These are phyloP conservation scores for Brachyhypopomus occidentalis DNA, from an alignment of 2,113 vertebrate genomes.

Conservation along the genomic window DNA sequence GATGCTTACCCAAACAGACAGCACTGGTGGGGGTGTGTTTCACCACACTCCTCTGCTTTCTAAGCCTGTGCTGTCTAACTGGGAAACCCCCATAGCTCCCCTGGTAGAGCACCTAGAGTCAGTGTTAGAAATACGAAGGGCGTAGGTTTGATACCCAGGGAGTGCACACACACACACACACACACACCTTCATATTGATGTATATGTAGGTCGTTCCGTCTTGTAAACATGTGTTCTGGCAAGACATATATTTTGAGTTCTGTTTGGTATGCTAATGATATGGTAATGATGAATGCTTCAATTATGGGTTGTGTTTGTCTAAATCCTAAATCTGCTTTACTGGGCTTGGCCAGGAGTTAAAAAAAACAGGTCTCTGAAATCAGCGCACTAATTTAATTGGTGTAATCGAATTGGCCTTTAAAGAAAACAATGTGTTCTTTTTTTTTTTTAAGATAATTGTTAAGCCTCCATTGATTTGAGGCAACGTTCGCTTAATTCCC, in stretches of 20 bases:
- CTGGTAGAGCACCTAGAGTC: too few relatives aligned
- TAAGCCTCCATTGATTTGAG: conserved; percentile 61
- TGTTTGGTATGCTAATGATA: not conserved
- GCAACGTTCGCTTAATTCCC: conserved; percentile 59
- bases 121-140: too few relatives aligned
- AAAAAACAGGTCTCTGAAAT: not conserved
- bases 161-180: too few relatives aligned
- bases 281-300: not conserved
- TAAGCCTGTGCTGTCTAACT: not conserved
- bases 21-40: not conserved
- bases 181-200: too few relatives aligned
- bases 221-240: not conserved
- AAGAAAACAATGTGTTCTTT: conserved; percentile 31
- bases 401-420: conserved; percentile 66
- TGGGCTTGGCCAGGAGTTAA: not conserved
- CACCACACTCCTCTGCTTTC: not conserved
- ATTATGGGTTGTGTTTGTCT: not conserved
- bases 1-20: not conserved
- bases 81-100: not conserved
- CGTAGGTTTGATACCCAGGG: too few relatives aligned
- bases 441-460: conserved; percentile 33
- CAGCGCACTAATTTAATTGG: conserved; percentile 54
- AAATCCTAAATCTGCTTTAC: not conserved
- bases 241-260: not conserved
- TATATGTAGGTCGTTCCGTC: too few relatives aligned